Evolutionary conservation across 1,140 invertebrate species (phyloP), one percentile per base, ranked within the genome.

Genomic region (Aplysia californica): DNA sequence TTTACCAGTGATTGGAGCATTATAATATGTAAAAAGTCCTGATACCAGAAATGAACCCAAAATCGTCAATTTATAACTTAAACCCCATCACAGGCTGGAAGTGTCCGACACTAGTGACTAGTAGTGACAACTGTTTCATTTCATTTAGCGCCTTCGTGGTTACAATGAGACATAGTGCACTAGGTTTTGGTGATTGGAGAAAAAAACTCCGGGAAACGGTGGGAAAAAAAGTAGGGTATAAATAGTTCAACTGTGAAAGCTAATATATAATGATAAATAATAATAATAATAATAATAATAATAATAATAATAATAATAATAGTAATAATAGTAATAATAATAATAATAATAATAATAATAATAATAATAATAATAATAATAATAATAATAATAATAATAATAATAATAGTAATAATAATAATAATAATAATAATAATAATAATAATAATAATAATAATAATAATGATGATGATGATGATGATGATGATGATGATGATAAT

Each of bases 201-300:
- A n/a, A n/a, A n/a, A n/a, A n/a, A n/a, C n/a, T n/a, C n/a, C n/a
- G n/a, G n/a, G n/a, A n/a, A n/a, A n/a, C n/a, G n/a, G n/a, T n/a
- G n/a, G n/a, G n/a, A n/a, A n/a, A n/a, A n/a, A n/a, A n/a, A n/a
- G n/a, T n/a, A n/a, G n/a, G n/a, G n/a, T n/a, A n/a, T n/a, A n/a
- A n/a, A n/a, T n/a, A n/a, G n/a, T n/a, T 44, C 33, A n/a, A 21
- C 31, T 39, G 20, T 23, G 21, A 5, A 26, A 29, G 1, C 3
- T 39, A 0, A 36, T 3, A 23, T 55, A 23, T 23, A 26, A 44
- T 20, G 44, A 38, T 10, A 61, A 18, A 29, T 61, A 61, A 29
- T 61, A 61, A 29, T 61, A 61, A 29, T 61, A 61, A n/a, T 50
- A 61, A 29, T 61, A 61, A 29, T 61, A 61, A 29, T 61, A 61